phyloP scores from a whole-genome alignment of 1,140 invertebrate species.

The Luehdorfia chinensis region DNA sequence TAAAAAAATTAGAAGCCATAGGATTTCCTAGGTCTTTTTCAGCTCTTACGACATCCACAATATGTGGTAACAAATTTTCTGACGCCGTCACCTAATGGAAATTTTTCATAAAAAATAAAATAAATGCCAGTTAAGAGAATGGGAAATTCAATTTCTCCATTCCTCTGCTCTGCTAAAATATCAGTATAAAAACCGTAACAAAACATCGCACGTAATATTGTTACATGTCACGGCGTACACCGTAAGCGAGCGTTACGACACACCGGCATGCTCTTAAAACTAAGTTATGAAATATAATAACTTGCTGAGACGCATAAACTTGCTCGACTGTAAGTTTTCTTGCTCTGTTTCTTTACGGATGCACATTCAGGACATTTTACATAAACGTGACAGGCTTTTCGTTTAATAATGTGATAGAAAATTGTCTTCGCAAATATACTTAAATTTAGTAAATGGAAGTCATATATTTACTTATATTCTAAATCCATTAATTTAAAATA shows the following conservation, averaged over 20 bases:
- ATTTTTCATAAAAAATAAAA: too few species aligned
- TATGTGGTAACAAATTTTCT: too few species aligned
- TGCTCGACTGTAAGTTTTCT: conserved; percentile 12
- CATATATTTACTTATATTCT: too few species aligned
- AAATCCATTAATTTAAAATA: too few species aligned
- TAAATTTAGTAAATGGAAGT: too few species aligned
- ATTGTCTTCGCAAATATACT: background rate
- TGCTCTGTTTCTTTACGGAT: conserved; percentile 26
- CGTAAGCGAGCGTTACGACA: conserved; percentile 17
- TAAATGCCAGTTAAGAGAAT: background rate
- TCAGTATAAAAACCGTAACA: conserved; percentile 18
- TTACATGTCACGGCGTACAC: conserved; percentile 22
- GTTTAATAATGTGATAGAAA: background rate
- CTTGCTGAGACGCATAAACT: conserved; percentile 27
- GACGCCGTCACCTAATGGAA: too few species aligned
- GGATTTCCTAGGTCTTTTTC: too few species aligned
- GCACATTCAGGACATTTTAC: conserved; percentile 25
- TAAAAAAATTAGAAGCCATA: too few species aligned
- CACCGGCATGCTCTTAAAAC: conserved; percentile 28
- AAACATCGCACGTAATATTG: conserved; percentile 23
- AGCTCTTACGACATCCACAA: too few species aligned
- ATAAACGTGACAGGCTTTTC: conserved; percentile 9
- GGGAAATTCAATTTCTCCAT: background rate
- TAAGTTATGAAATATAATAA: conserved; percentile 43
- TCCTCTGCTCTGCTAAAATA: background rate